Conservation (phyloP, 1,140 invertebrate genomes). For the Penaeus vannamei region DNA sequence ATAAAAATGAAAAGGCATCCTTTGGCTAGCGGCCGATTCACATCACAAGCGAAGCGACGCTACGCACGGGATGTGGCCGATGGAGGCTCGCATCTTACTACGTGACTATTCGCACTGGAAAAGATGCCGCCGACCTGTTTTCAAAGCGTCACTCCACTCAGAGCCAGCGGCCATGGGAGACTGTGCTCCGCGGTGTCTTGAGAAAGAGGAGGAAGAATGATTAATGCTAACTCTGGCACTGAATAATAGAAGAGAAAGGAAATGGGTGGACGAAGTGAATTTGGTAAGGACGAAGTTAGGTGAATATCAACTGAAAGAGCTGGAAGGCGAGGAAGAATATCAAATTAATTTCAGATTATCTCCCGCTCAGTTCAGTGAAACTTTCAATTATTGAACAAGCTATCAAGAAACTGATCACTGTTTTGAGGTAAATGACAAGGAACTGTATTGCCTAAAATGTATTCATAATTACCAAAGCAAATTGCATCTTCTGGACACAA, state of each 20-base stretch:
- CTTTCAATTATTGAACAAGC: neutral
- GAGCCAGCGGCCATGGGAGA: no score
- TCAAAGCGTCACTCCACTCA: no score
- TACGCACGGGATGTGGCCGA: no score
- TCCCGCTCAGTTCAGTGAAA: neutral
- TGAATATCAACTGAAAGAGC: neutral
- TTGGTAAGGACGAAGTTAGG: neutral
- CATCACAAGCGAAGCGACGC: no score
- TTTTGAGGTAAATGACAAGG: neutral
- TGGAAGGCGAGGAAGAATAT: neutral
- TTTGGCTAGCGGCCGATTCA: no score
- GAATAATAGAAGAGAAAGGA: neutral
- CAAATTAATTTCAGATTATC: neutral
- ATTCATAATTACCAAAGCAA: neutral
- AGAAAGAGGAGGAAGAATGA: constrained; percentile 9
- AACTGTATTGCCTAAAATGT: neutral
- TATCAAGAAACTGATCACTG: neutral
- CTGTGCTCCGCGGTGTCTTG: neutral
- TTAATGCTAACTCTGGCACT: neutral
- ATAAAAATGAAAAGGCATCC: no score
- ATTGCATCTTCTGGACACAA: no score
- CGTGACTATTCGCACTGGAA: no score
- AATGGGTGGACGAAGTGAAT: neutral
- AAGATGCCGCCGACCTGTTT: no score
- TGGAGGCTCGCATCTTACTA: no score